Evolutionary conservation across 2,797 vertebrate species (phyloP).

Genomic region (Smutsia temminckii): DNA sequence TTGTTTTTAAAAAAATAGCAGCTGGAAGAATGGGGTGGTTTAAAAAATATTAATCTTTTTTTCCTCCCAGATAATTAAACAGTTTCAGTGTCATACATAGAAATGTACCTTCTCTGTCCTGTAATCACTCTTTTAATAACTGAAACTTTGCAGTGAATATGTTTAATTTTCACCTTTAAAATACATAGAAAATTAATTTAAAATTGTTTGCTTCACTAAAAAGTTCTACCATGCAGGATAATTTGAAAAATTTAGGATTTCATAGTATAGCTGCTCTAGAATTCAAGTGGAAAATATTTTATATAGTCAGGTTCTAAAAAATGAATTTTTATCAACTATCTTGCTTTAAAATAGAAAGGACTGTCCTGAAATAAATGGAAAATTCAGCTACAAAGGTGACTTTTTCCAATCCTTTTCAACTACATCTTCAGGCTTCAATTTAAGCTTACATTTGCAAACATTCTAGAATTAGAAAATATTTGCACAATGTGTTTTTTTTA

Average conservation of each 20-base stretch:
- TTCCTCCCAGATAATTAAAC: background rate
- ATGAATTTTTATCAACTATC: background rate
- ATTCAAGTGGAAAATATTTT: conserved; percentile 28
- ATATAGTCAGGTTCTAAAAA: background rate
- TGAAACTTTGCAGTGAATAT: background rate
- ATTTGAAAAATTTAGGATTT: conserved; percentile 46
- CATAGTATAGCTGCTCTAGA: background rate
- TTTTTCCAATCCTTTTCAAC: background rate
- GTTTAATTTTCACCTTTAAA: conserved; percentile 28
- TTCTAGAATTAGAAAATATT: conserved; percentile 12
- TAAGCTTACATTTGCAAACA: conserved; percentile 15
- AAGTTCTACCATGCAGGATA: background rate
- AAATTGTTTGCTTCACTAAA: conserved; percentile 34
- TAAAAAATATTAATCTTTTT: background rate
- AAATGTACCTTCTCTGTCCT: background rate
- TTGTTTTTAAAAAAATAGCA: background rate
- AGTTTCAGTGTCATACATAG: conserved; percentile 8
- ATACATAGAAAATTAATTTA: background rate
- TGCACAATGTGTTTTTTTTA: conserved; percentile 9
- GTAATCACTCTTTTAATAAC: conserved; percentile 13
- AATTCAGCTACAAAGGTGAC: background rate
- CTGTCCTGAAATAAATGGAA: background rate
- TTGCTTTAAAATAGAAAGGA: conserved; percentile 17
- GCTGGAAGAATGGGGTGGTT: background rate
- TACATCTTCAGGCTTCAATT: background rate